Evolutionary conservation across 2,797 vertebrate species (phyloP).

Genomic region (Helicolenus hilgendorfi): DNA sequence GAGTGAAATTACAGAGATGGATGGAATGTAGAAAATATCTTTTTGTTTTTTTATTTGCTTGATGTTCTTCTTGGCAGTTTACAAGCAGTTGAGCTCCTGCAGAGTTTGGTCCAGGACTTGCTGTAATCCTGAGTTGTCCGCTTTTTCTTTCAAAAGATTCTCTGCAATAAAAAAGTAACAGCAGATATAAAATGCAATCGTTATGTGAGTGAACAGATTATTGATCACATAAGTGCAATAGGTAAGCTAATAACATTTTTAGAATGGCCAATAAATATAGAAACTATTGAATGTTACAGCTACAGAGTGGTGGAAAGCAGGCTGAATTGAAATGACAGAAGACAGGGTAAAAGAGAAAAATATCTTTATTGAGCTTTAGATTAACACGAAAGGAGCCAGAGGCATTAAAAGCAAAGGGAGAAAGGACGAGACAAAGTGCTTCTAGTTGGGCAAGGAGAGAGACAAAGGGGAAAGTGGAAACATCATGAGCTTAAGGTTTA

Average conservation of each 20-base stretch:
- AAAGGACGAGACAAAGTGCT: constrained; percentile 35
- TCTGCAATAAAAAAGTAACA: constrained; percentile 86
- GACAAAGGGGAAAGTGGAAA: constrained; percentile 20
- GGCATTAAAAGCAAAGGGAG: constrained; percentile 21
- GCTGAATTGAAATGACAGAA: constrained; percentile 44
- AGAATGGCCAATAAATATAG: neutral
- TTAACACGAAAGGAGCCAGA: constrained; percentile 60
- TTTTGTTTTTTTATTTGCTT: constrained; percentile 24
- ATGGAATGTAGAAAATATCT: constrained; percentile 73
- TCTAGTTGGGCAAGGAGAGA: constrained; percentile 12
- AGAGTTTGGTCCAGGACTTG: constrained; percentile 96
- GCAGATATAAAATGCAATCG: constrained; percentile 14
- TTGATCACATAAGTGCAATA: neutral
- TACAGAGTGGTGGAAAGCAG: neutral
- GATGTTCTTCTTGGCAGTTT: constrained; percentile 70
- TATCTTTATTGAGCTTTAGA: constrained; percentile 78
- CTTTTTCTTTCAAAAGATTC: constrained; percentile 91
- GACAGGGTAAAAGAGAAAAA: constrained; percentile 60
- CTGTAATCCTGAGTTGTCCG: constrained; percentile 93
- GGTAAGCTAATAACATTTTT: neutral
- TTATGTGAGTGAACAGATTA: neutral
- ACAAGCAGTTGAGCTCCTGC: constrained; percentile 96
- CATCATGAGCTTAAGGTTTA: constrained; percentile 69
- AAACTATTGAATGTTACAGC: neutral
- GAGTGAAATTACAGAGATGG: constrained; percentile 63